Percentiles rank a stretch among this genome's conserved stretches.
phyloP scores from a whole-genome alignment of 1,140 invertebrate genomes.

The Leptopilina boulardi region DNA sequence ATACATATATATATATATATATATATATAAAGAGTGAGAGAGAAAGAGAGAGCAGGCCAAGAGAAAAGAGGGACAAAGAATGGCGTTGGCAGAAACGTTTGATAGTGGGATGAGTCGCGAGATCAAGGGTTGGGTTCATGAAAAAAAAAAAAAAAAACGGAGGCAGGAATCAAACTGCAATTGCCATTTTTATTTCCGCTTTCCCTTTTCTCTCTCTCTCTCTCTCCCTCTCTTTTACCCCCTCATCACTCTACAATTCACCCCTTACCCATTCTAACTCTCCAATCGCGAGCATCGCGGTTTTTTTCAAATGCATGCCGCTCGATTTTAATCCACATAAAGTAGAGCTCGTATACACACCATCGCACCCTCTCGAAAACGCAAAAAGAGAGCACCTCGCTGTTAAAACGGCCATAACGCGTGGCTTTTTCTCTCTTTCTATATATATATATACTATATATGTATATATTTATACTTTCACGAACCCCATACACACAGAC shows the following conservation, averaged over 20 bases:
- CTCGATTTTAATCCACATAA: constrained; percentile 67
- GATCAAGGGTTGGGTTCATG: constrained; percentile 52
- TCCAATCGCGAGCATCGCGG: constrained; percentile 40
- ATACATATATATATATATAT: no score
- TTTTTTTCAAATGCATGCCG: constrained; percentile 53
- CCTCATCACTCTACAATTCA: constrained; percentile 18
- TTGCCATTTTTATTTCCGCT: constrained; percentile 73
- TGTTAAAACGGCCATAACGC: constrained; percentile 48
- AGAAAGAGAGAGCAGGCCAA: constrained; percentile 37
- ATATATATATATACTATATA: background rate
- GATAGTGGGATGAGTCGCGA: constrained; percentile 42
- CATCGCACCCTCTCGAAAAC: constrained; percentile 45
- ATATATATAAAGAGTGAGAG: no score
- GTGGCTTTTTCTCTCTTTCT: constrained; percentile 41
- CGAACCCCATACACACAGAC: background rate
- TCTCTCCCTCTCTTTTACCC: constrained; percentile 37
- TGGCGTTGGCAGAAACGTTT: constrained; percentile 53
- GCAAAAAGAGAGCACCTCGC: constrained; percentile 48
- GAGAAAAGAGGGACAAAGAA: constrained; percentile 42
- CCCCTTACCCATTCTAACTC: constrained; percentile 37
- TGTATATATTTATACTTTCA: background rate
- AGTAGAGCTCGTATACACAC: constrained; percentile 48
- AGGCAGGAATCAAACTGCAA: constrained; percentile 70
- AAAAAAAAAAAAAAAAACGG: constrained; percentile 42
- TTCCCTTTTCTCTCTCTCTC: constrained; percentile 47